Evolutionary conservation across 2,888 invertebrate genomes (phyloP).

Genomic region (Epistrophe eligans): DNA sequence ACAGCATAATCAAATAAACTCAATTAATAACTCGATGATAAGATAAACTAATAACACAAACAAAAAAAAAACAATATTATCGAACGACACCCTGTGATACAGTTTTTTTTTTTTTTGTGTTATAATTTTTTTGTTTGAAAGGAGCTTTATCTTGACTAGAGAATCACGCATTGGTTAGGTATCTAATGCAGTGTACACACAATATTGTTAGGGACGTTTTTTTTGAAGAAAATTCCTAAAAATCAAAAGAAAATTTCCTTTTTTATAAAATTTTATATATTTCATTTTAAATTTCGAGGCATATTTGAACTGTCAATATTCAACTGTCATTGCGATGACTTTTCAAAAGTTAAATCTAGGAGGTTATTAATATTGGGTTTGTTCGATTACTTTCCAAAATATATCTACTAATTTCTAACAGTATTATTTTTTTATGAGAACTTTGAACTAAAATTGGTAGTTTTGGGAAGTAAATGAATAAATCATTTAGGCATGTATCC

Average conservation of each 20-base stretch:
- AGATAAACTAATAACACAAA: constrained; percentile 55
- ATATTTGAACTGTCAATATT: too few species aligned
- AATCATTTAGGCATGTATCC: too few species aligned
- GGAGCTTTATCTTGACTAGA: constrained; percentile 50
- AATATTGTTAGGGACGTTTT: neutral
- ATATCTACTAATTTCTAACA: too few species aligned
- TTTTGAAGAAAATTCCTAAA: neutral
- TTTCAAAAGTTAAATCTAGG: too few species aligned
- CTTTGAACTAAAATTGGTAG: too few species aligned
- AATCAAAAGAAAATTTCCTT: neutral
- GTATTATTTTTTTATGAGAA: too few species aligned
- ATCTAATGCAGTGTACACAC: constrained; percentile 7
- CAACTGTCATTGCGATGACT: too few species aligned
- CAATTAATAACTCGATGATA: constrained; percentile 73
- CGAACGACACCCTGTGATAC: constrained; percentile 42
- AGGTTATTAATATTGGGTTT: too few species aligned
- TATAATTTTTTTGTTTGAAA: constrained; percentile 50
- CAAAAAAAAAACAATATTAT: constrained; percentile 38
- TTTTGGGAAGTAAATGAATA: too few species aligned
- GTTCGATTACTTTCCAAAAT: too few species aligned
- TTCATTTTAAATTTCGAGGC: too few species aligned
- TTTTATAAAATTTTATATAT: neutral
- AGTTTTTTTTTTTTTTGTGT: constrained; percentile 25
- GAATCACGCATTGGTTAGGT: constrained; percentile 35
- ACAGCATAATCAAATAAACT: constrained; percentile 41